Conservation (phyloP, 2,113 vertebrate species). For the Colaptes auratus region DNA sequence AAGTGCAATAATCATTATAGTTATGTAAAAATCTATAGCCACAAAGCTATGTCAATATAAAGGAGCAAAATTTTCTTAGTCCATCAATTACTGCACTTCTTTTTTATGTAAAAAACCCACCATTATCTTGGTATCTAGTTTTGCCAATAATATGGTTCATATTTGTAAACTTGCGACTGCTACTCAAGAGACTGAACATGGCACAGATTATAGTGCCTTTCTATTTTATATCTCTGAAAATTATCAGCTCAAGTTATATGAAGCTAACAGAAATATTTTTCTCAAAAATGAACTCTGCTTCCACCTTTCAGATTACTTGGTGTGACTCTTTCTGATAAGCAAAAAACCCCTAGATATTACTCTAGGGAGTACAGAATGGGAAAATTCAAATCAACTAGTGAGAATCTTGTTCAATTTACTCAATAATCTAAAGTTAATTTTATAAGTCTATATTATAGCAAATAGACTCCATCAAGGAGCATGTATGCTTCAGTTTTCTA, state of each 20-base stretch:
- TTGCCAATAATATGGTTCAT: accelerated
- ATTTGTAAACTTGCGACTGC: accelerated
- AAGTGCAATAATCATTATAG: background rate
- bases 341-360: background rate
- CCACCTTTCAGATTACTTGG: background rate
- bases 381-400: background rate
- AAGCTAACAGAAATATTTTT: background rate
- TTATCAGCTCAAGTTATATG: background rate
- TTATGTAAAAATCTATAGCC: background rate
- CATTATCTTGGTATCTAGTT: background rate
- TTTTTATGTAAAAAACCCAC: background rate
- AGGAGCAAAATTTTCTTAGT: background rate
- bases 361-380: background rate
- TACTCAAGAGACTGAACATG: background rate
- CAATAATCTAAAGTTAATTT: background rate
- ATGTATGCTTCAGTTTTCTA: background rate
- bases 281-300: background rate
- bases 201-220: accelerated
- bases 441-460: background rate
- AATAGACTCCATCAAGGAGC: background rate
- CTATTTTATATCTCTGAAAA: accelerated
- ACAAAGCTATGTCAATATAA: background rate
- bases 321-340: background rate
- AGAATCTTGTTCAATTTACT: background rate
- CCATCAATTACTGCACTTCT: background rate